Base-by-base conservation (phyloP, 1,140 invertebrate genomes). In the Aethina tumida region DNA sequence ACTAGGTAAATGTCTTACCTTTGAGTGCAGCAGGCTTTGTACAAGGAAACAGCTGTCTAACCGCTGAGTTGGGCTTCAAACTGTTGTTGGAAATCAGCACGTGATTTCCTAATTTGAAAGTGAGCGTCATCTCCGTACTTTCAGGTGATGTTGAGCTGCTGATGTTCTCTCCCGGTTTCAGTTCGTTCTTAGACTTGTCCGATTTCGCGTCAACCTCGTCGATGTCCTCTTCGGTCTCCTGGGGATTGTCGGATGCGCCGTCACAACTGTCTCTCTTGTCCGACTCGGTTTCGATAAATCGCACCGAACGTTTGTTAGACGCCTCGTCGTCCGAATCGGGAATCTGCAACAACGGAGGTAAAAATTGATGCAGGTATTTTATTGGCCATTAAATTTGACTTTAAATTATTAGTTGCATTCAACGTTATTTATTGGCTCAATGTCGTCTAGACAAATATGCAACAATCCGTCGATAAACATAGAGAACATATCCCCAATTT, bases 11-110 rank as follows among this genome's bases (percentile, higher is more conserved):
- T 10, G 1, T 24, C 25, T 21, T 24, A 35, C 20, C 29, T 33
- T 40, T 20, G 10, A 38, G n/a, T 4, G 29, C n/a, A 17, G 37
- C 14, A 44, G 35, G 40, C 47, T 65, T 35, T 37, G 65, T 35
- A 58, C 67, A 53, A 6, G 73, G 74, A 50, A 84, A 84, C 1
- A 83, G 61, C 50, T 83, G 80, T 15, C 80, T 65, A 7, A 83
- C 77, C 5, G 80, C 80, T 6, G 79, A 83, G 53, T 83, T 83
- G 3, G 79, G 75, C 44, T 74, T 73, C 5, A 72, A 49, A 42
- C 71, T 75, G 43, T 76, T 75, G 26, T 69, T 66, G 5, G 67
- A 67, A n/a, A 75, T 62, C 6, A 70, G 58, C 4, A 65, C 56
- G 20, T 71, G 68, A 43, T 69, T 70, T 25, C 71, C 73, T 3